These are phyloP conservation scores for Junonia oenone DNA, from an alignment of 2,888 invertebrate genomes.

Conservation along the genomic window DNA sequence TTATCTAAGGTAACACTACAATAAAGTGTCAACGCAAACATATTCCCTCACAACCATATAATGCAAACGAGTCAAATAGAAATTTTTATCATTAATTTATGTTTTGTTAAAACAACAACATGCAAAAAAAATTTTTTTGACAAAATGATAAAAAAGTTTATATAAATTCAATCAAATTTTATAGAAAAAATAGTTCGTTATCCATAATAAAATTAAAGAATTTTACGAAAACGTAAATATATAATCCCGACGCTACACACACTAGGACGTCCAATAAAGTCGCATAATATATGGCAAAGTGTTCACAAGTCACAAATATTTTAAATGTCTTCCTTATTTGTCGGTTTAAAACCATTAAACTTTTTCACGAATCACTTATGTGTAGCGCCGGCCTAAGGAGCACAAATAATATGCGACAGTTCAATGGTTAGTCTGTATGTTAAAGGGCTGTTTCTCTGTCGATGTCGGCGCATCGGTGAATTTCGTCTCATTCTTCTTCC, in stretches of 20 bases:
- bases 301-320: background rate
- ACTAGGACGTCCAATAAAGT: background rate
- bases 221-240: background rate
- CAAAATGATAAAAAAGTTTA: too few species aligned
- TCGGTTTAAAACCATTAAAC: background rate
- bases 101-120: background rate
- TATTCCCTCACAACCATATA: background rate
- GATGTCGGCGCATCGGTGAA: background rate
- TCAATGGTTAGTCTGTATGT: background rate
- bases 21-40: background rate
- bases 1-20: background rate
- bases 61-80: background rate
- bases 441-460: conserved; percentile 2
- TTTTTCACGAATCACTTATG: background rate
- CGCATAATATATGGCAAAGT: background rate
- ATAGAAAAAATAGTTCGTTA: too few species aligned
- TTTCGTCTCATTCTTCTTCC: conserved; percentile 53
- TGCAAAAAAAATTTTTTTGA: too few species aligned
- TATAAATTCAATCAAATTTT: too few species aligned
- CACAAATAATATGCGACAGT: background rate
- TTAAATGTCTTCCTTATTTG: background rate
- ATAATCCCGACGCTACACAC: background rate
- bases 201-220: too few species aligned
- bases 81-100: background rate
- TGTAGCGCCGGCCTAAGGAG: background rate